Conservation (phyloP, 2,113 vertebrate species). For the Podiceps cristatus region DNA sequence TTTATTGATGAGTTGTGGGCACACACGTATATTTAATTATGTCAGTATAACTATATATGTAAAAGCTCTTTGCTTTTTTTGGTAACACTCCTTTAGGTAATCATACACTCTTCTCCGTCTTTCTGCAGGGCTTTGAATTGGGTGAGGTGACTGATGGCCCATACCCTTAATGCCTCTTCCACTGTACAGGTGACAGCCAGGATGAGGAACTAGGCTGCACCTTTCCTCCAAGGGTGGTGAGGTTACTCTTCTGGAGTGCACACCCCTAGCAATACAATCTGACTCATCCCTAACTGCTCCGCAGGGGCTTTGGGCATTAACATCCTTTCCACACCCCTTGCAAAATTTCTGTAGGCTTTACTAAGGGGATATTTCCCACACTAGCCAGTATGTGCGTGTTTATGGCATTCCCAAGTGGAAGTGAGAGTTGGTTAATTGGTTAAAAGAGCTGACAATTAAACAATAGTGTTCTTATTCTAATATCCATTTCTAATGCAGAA, state of each 20-base stretch:
- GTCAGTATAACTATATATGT: neutral
- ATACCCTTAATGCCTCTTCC: neutral
- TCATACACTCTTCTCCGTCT: neutral
- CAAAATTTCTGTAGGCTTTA: neutral
- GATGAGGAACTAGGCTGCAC: neutral
- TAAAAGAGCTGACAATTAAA: neutral
- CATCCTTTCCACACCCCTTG: neutral
- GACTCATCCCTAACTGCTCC: neutral
- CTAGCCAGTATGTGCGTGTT: neutral
- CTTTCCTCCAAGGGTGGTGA: neutral
- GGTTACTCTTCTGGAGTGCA: neutral
- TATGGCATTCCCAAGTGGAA: neutral
- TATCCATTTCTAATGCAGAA: neutral
- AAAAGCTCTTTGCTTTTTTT: neutral
- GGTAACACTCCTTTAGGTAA: neutral
- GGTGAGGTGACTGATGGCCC: neutral
- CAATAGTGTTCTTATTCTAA: neutral
- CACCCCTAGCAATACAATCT: neutral
- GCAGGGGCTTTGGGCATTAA: neutral
- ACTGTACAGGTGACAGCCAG: neutral
- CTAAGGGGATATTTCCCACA: neutral
- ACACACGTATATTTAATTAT: neutral
- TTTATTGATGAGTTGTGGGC: neutral
- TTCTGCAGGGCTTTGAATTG: neutral
- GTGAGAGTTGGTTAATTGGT: neutral